phyloP scores from a whole-genome alignment of 2,113 vertebrate genomes.

The Monopterus albus region DNA sequence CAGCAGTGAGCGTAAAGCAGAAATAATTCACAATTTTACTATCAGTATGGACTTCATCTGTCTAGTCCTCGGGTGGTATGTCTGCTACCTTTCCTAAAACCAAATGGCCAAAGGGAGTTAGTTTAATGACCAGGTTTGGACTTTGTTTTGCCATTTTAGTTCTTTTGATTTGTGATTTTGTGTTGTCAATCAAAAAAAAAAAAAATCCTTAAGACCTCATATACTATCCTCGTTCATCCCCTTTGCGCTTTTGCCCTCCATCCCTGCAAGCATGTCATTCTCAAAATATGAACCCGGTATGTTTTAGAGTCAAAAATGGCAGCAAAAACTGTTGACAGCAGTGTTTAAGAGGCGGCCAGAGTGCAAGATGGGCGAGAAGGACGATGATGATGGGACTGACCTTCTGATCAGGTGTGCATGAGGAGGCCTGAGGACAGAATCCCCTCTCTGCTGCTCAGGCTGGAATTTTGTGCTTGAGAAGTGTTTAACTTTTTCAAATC shows the following conservation, averaged over 20 bases:
- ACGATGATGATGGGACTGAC: constrained; percentile 76
- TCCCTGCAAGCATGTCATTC: constrained; percentile 29
- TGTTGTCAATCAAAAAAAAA: constrained; percentile 7
- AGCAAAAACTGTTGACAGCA: constrained; percentile 78
- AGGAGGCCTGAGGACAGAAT: constrained; percentile 79
- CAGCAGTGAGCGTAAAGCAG: too few species aligned
- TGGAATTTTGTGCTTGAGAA: constrained; percentile 84
- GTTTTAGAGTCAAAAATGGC: constrained; percentile 66
- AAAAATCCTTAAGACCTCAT: constrained; percentile 23
- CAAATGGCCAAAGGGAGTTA: too few species aligned
- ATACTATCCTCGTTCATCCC: constrained; percentile 16
- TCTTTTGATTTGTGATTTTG: neutral
- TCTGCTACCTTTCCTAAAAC: neutral
- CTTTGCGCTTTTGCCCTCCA: constrained; percentile 46
- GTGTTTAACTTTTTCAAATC: constrained; percentile 85
- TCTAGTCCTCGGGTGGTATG: neutral
- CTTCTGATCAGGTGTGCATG: constrained; percentile 74
- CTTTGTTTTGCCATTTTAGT: neutral
- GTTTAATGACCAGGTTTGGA: neutral
- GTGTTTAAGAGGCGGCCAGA: constrained; percentile 69
- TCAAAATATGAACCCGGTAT: constrained; percentile 55
- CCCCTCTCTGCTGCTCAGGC: constrained; percentile 81
- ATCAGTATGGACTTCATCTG: too few species aligned
- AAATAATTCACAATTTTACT: too few species aligned
- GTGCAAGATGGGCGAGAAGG: constrained; percentile 64